A percentile compares a stretch with the other conserved stretches of the same genome.
phyloP scores from a whole-genome alignment of 2,888 invertebrate genomes.

The Quadriops clusia region DNA sequence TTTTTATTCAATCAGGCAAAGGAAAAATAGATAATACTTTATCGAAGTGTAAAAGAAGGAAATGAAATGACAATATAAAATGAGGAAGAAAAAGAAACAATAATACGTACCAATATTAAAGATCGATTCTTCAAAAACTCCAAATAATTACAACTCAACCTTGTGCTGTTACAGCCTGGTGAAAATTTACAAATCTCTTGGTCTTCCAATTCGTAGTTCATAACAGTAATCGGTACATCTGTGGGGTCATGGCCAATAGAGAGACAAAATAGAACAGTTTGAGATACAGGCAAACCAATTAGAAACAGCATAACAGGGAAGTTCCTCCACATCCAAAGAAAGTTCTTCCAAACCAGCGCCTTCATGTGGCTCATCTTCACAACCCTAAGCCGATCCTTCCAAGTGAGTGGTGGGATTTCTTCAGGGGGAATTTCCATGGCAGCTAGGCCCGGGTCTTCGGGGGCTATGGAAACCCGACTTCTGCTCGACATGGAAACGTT shows the following conservation, averaged over 20 bases:
- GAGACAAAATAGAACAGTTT: conserved; percentile 78
- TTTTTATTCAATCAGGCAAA: too few relatives aligned
- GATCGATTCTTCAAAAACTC: conserved; percentile 55
- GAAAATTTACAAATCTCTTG: conserved; percentile 26
- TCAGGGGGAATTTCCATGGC: conserved; percentile 58
- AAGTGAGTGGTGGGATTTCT: conserved; percentile 43
- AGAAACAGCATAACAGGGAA: conserved; percentile 74
- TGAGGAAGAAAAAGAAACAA: too few relatives aligned
- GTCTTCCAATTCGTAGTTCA: conserved; percentile 59
- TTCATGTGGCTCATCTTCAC: conserved; percentile 41
- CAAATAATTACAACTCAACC: conserved; percentile 69
- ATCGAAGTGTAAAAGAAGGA: too few relatives aligned
- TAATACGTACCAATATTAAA: conserved; percentile 53
- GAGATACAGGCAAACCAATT: conserved; percentile 71
- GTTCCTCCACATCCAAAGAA: conserved; percentile 76
- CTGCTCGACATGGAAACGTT: conserved; percentile 69
- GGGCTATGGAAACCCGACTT: conserved; percentile 47
- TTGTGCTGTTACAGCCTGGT: conserved; percentile 48
- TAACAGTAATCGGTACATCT: conserved; percentile 63
- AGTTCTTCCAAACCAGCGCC: conserved; percentile 80
- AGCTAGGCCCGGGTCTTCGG: conserved; percentile 32
- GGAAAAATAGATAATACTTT: too few relatives aligned
- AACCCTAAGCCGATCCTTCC: conserved; percentile 37
- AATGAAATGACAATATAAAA: too few relatives aligned
- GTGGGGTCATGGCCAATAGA: conserved; percentile 80